Evolutionary conservation across 2,888 invertebrate species (phyloP), one percentile per base, ranked within the genome.

Genomic region (Drosophila greeni): DNA sequence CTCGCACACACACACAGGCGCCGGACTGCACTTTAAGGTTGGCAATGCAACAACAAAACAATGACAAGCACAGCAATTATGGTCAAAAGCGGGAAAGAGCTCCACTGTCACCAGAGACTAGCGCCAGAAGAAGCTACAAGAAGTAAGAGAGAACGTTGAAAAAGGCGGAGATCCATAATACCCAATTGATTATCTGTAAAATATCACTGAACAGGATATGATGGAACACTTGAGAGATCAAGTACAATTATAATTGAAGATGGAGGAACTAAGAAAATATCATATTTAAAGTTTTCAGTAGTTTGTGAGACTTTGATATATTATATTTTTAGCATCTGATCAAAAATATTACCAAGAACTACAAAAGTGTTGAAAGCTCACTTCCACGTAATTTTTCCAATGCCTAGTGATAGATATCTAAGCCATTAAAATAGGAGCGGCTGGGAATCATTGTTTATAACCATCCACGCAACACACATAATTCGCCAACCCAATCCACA

Each of bases 11-110:
- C 53, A 43, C 55, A 52, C 42, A 37, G 7, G 11, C 23, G 24
- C n/a, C 31, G 61, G 31, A n/a, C 62, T 59, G 59, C 57, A 59
- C 57, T 57, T 40, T n/a, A 54, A 57, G 62, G 73, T 81, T 77
- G 81, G 78, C 78, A 73, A 73, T 69, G 69, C 82, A 73, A 74
- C 75, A 80, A 77, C 72, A 74, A 74, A 52, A 62, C 71, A 78
- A 72, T 79, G 82, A 81, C 82, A 82, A 76, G 73, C 70, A 66
- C 73, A 73, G 73, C 84, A 72, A 81, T 81, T 81, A 81, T 81
- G 80, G 80, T 82, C 80, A 83, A 76, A 78, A 73, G 78, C 72
- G 66, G 60, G 40, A 67, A 72, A 57, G 48, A 37, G 69, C 61
- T 65, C 52, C 66, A 59, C 73, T 76, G 76, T 76, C 80, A 79